These are phyloP conservation scores for Cotesia congregata DNA, from an alignment of 2,888 invertebrate genomes.

Conservation along the genomic window DNA sequence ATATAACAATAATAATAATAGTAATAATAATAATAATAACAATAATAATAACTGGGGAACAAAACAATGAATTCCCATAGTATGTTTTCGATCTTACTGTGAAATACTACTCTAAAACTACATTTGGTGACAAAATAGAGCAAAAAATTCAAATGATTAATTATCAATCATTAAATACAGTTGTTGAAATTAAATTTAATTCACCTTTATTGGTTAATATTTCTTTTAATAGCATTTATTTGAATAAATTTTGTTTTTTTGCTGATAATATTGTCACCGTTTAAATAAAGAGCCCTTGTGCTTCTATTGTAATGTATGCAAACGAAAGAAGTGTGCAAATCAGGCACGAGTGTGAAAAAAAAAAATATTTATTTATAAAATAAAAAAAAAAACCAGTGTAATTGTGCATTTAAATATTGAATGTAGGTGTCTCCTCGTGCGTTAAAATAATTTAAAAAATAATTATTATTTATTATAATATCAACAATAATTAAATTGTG, in stretches of 20 bases:
- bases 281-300: conserved; percentile 51
- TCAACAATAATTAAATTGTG: conserved; percentile 14
- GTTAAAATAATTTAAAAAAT: conserved; percentile 31
- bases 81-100: conserved; percentile 55
- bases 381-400: conserved; percentile 44
- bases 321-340: conserved; percentile 60
- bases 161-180: too few species aligned
- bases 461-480: conserved; percentile 25
- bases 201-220: too few species aligned
- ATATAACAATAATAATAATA: neutral
- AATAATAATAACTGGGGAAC: conserved; percentile 36
- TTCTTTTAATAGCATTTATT: too few species aligned
- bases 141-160: conserved; percentile 17
- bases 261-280: conserved; percentile 32
- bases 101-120: conserved; percentile 54
- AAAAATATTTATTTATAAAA: conserved; percentile 26
- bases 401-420: conserved; percentile 45
- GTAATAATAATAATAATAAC: neutral
- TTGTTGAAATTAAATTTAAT: too few species aligned
- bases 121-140: conserved; percentile 38
- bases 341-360: conserved; percentile 54
- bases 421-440: conserved; percentile 48
- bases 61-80: conserved; percentile 63
- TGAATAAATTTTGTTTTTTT: conserved; percentile 7
- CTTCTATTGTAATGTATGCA: conserved; percentile 61